Conservation (phyloP, 2,797 vertebrate species). For the Diplodus puntazzo region DNA sequence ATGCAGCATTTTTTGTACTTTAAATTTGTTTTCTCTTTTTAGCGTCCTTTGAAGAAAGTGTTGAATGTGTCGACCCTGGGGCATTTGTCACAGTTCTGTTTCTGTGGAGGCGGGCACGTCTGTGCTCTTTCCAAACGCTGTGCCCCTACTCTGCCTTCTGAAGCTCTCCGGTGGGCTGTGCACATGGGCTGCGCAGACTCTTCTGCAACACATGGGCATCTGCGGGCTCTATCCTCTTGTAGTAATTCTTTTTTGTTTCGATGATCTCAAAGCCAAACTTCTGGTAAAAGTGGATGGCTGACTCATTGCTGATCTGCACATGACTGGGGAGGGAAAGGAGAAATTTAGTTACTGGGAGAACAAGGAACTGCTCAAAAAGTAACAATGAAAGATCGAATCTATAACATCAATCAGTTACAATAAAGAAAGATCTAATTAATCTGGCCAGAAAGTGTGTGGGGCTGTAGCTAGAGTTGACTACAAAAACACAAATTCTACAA, state of each 20-base stretch:
- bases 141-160: constrained; percentile 93
- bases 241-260: constrained; percentile 99
- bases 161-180: constrained; percentile 92
- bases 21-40: constrained; percentile 85
- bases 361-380: neutral
- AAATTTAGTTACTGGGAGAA: constrained; percentile 12
- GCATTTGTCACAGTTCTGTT: constrained; percentile 88
- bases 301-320: constrained; percentile 99
- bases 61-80: constrained; percentile 84
- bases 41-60: constrained; percentile 88
- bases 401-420: neutral
- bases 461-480: neutral
- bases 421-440: neutral
- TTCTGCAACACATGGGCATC: constrained; percentile 99
- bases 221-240: constrained; percentile 99
- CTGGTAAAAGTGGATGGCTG: constrained; percentile 99
- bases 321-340: constrained; percentile 84
- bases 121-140: constrained; percentile 84
- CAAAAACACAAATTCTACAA: neutral
- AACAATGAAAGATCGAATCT: neutral
- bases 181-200: constrained; percentile 94
- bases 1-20: constrained; percentile 84
- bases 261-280: constrained; percentile 99
- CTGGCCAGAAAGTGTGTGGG: neutral
- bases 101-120: constrained; percentile 87